These are phyloP conservation scores for Spodoptera litura DNA, from an alignment of 1,140 invertebrate genomes.

Conservation along the genomic window DNA sequence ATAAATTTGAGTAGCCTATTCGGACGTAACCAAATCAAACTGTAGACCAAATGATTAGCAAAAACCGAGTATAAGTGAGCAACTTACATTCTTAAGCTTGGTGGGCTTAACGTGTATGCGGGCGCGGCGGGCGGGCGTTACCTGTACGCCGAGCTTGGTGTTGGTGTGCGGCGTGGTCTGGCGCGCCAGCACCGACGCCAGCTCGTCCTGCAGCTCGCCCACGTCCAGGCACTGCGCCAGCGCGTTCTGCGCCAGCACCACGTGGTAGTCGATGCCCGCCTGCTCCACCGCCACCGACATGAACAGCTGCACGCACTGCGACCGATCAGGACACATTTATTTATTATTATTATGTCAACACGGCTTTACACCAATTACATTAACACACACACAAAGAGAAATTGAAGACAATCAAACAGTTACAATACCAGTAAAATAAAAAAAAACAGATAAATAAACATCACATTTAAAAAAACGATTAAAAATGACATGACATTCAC, in stretches of 20 bases:
- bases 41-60: neutral
- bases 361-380: no score
- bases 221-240: conserved; percentile 95
- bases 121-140: conserved; percentile 86
- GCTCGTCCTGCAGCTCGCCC: conserved; percentile 95
- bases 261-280: conserved; percentile 98
- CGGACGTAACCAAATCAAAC: neutral
- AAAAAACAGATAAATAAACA: no score
- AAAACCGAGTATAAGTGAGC: conserved; percentile 26
- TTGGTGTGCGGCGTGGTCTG: conserved; percentile 96
- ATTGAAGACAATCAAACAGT: no score
- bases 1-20: no score
- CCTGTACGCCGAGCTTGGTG: conserved; percentile 96
- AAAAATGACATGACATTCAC: no score
- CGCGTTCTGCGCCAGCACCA: conserved; percentile 97
- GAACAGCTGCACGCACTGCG: conserved; percentile 96
- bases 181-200: conserved; percentile 95
- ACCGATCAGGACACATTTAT: neutral
- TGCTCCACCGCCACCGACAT: conserved; percentile 97
- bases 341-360: no score
- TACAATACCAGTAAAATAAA: no score
- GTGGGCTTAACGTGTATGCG: conserved; percentile 63
- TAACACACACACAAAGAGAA: no score
- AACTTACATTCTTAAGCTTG: conserved; percentile 84
- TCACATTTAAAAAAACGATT: no score